phyloP scores from a whole-genome alignment of 1,140 invertebrate genomes.

The Sipha flava region DNA sequence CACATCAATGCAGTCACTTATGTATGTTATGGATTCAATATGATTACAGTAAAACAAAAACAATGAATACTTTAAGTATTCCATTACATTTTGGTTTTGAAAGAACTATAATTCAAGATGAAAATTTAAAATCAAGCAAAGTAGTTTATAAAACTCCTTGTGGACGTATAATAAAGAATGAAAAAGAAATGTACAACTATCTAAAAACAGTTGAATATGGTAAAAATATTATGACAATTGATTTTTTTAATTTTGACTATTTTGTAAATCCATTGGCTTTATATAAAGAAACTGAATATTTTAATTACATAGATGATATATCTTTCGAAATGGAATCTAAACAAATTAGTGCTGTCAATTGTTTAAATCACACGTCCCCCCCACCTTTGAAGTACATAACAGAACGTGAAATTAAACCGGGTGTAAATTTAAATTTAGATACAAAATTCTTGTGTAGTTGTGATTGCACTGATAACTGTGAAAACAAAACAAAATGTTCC shows the following conservation, averaged over 20 bases:
- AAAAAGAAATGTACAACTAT: constrained; percentile 71
- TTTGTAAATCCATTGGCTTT: constrained; percentile 70
- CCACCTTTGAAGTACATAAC: constrained; percentile 81
- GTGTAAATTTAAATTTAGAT: constrained; percentile 77
- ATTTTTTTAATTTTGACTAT: constrained; percentile 80
- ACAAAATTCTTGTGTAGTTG: constrained; percentile 80
- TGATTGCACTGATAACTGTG: constrained; percentile 85
- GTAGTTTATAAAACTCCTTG: constrained; percentile 81
- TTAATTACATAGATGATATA: constrained; percentile 48
- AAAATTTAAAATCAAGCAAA: background rate
- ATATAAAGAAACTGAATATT: constrained; percentile 47
- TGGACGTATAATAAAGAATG: constrained; percentile 64
- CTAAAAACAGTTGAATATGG: constrained; percentile 52
- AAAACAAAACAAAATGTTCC: constrained; percentile 74
- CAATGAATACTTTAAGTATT: constrained; percentile 72
- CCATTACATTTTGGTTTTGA: constrained; percentile 83
- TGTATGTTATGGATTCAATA: constrained; percentile 54
- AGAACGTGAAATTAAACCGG: constrained; percentile 68
- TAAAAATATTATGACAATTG: constrained; percentile 65
- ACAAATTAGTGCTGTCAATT: constrained; percentile 81
- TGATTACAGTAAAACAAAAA: constrained; percentile 54
- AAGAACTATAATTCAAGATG: constrained; percentile 42
- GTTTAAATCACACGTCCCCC: constrained; percentile 70
- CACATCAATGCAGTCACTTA: constrained; percentile 37
- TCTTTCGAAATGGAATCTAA: constrained; percentile 77